Base-by-base conservation (phyloP, 2,888 invertebrate genomes). In the Ditula angustiorana region DNA sequence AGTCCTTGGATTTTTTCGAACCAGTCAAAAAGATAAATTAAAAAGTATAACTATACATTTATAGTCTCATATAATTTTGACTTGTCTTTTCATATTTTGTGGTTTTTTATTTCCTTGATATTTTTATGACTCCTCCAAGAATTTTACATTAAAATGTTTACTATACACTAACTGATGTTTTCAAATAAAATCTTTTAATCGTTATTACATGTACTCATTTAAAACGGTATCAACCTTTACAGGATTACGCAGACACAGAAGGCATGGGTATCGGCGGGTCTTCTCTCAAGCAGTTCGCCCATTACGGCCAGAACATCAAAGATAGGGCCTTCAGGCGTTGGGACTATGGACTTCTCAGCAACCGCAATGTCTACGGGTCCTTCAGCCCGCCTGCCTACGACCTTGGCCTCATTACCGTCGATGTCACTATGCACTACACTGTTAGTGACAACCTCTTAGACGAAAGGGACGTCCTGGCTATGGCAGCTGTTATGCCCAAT, bases 301-400 rank as follows among this genome's bases (percentile, higher is more conserved):
- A 78, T 64, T 78, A 64, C 47, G 79, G 79, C 4, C 79, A 79
- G 52, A 76, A 76, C 46, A 75, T 78, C 7, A 69, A 68, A 49
- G 72, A 74, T 44, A 68, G 24, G 33, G 5, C 53, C 3, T 79
- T 79, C 67, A 71, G 71, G 47, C 67, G 76, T 41, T 78, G 73
- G 72, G 66, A 77, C 59, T 67, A 69, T 19, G 71, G 73, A 23
- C 24, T 70, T 1, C 2, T 70, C 0, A 7, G 19, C 5, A 79
- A 79, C 46, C 60, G 71, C 8, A 4, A 21, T 5, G 58, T 28
- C 7, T 79, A 79, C 23, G 74, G 76, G 0, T n/a, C 35, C 8
- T 0, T n/a, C 16, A 59, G 26, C 46, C 64, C 64, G 11, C 69
- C 66, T n/a, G 0, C 63, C 0, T 79, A 75, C 52, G 66, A 77